These are phyloP conservation scores for human DNA, from an alignment of 2,113 vertebrate species.

Conservation along the genomic window GRCh38 chr2:162503001-162503500, in stretches of 20 bases:
- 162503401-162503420: background rate
- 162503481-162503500: background rate
- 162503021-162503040: background rate
- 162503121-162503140: fast-evolving
- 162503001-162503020: background rate
- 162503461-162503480: background rate
- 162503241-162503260: background rate
- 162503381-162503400: background rate
- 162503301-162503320: constrained; percentile 21
- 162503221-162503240: background rate
- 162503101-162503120: fast-evolving
- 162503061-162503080: background rate
- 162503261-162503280: background rate
- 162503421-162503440: background rate
- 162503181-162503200: background rate
- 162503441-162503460: background rate
- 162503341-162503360: background rate
- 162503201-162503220: background rate
- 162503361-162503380: background rate
- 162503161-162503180: background rate
- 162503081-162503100: background rate
- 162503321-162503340: background rate
- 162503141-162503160: fast-evolving
- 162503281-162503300: background rate
- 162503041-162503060: background rate